These are phyloP conservation scores for Neodiprion pinetum DNA, from an alignment of 1,140 invertebrate species.

Conservation along the genomic window DNA sequence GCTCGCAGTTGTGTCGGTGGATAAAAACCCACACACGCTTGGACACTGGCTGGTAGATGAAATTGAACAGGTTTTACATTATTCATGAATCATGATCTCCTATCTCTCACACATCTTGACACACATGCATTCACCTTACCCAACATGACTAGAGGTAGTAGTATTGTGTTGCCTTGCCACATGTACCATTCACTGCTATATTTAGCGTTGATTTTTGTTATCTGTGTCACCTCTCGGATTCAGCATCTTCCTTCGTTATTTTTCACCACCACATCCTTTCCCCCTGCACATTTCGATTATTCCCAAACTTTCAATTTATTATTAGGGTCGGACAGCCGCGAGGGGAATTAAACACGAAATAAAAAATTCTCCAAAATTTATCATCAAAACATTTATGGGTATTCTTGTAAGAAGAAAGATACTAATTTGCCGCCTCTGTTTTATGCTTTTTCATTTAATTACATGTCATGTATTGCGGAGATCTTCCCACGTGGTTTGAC, in stretches of 20 bases:
- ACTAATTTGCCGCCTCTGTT: no score
- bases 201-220: constrained; percentile 45
- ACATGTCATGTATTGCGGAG: no score
- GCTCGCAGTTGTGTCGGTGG: background rate
- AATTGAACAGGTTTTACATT: constrained; percentile 30
- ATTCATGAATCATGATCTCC: constrained; percentile 39
- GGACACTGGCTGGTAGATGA: background rate
- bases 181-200: constrained; percentile 52
- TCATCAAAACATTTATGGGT: no score
- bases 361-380: no score
- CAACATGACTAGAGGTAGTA: constrained; percentile 7
- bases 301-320: no score
- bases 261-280: background rate
- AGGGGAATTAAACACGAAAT: no score
- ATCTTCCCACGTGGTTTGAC: no score
- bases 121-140: constrained; percentile 23
- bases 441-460: no score
- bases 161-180: constrained; percentile 32
- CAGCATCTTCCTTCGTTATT: background rate
- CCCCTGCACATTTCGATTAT: background rate
- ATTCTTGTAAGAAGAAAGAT: no score
- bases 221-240: constrained; percentile 28
- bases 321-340: no score
- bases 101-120: constrained; percentile 18
- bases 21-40: background rate